Conservation (phyloP, 2,797 vertebrate species). For the Alouatta caraya region DNA sequence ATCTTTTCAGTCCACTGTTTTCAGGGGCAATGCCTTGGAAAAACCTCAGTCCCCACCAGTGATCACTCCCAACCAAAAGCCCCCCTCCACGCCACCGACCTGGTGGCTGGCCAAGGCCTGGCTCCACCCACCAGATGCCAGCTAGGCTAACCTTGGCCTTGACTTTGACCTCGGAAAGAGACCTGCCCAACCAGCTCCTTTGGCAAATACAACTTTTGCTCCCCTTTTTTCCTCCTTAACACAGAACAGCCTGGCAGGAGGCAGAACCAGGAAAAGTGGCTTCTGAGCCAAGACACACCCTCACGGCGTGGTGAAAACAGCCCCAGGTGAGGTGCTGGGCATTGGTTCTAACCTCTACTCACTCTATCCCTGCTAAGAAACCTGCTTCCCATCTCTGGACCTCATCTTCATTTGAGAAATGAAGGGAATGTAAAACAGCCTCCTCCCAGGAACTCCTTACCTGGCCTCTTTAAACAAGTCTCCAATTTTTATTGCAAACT, state of each 20-base stretch:
- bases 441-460: background rate
- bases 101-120: background rate
- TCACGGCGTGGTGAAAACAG: background rate
- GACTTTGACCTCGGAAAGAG: slow-evolving; percentile 47
- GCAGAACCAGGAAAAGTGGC: slow-evolving; percentile 1
- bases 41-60: slow-evolving; percentile 14
- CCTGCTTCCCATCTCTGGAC: background rate
- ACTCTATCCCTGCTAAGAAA: background rate
- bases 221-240: background rate
- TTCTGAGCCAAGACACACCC: background rate
- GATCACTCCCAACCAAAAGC: background rate
- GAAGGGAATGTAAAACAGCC: background rate
- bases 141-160: slow-evolving; percentile 11
- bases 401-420: background rate
- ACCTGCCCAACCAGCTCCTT: slow-evolving; percentile 66
- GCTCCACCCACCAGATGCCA: background rate
- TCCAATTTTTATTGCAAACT: background rate
- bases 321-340: background rate
- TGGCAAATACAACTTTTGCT: slow-evolving; percentile 64
- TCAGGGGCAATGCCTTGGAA: background rate
- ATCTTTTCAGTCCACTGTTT: slow-evolving; percentile 43
- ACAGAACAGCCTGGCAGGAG: background rate
- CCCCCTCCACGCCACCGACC: background rate
- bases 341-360: background rate
- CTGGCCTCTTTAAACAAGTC: background rate